Evolutionary conservation across 2,113 vertebrate genomes (phyloP), one percentile per base, ranked within the genome.

Genomic region (Ctenomys sociabilis): DNA sequence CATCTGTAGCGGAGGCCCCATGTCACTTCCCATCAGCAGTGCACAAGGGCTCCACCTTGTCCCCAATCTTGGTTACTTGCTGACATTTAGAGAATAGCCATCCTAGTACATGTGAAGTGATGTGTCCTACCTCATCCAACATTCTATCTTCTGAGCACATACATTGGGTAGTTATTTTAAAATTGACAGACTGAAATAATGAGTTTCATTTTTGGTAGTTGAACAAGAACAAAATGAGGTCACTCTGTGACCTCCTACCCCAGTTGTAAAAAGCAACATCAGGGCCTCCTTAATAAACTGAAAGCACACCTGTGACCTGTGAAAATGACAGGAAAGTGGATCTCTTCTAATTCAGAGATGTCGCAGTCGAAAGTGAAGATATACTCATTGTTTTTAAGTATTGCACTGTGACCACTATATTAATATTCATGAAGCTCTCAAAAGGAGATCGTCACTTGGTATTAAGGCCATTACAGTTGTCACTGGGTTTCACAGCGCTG

Each of bases 361-460:
- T n/a, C 57, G 37, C 63, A 24, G 70, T 87, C 0, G 0, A 94
- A 97, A 97, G 43, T 57, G 26, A 86, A 91, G 80, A 12, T 72
- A 81, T n/a, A 54, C 32, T 89, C 85, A 87, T 97, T 95, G 83
- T 94, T 95, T 97, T 95, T 92, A 95, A 97, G 88, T 92, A 85
- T 95, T 89, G 70, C 66, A 85, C 86, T 96, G 94, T 93, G 85
- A 95, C 96, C 84, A 63, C 54, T 81, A 1, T 40, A 92, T 97
- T 94, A 95, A 97, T 93, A 97, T 95, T 97, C 85, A 95, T 97
- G 73, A 95, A 92, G 75, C 84, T 95, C 84, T 94, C 81, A 32
- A 85, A 97, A 97, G 70, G 66, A 97, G 93, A 86, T 54, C 94
- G 88, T 73, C 88, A 90, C 95, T 96, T 87, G 88, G 24, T 91